phyloP scores from a whole-genome alignment of 2,797 vertebrate species.

The Alexandromys oeconomus region DNA sequence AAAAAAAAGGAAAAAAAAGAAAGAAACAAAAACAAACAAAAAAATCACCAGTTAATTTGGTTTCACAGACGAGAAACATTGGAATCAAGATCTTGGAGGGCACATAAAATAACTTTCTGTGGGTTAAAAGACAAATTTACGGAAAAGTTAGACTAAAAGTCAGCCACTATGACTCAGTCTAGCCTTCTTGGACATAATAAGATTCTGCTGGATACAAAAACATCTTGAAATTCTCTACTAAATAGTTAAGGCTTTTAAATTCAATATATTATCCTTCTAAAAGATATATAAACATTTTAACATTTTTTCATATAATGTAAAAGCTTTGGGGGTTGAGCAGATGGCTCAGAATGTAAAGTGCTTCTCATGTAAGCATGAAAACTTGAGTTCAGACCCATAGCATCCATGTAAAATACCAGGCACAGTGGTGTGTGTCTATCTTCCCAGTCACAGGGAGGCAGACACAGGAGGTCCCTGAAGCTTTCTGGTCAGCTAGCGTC shows the following conservation, averaged over 20 bases:
- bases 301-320: neutral
- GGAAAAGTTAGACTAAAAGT: slow-evolving; percentile 3
- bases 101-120: slow-evolving; percentile 27
- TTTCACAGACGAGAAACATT: neutral
- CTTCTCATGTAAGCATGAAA: neutral
- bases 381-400: neutral
- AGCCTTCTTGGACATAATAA: slow-evolving; percentile 18
- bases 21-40: neutral
- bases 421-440: too few species aligned
- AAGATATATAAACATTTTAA: slow-evolving; percentile 1
- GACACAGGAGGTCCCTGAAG: neutral
- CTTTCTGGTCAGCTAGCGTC: neutral
- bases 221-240: slow-evolving; percentile 54
- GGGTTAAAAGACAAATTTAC: neutral
- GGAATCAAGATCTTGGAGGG: neutral
- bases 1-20: too few species aligned
- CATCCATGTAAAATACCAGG: neutral
- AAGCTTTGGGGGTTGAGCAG: neutral
- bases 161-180: neutral
- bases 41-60: slow-evolving; percentile 12
- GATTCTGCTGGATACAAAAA: slow-evolving; percentile 46
- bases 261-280: slow-evolving; percentile 20
- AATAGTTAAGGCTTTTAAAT: neutral
- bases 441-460: neutral
- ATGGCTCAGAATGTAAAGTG: neutral